phyloP scores from a whole-genome alignment of 1,140 invertebrate genomes.

The Drosophila ambigua region DNA sequence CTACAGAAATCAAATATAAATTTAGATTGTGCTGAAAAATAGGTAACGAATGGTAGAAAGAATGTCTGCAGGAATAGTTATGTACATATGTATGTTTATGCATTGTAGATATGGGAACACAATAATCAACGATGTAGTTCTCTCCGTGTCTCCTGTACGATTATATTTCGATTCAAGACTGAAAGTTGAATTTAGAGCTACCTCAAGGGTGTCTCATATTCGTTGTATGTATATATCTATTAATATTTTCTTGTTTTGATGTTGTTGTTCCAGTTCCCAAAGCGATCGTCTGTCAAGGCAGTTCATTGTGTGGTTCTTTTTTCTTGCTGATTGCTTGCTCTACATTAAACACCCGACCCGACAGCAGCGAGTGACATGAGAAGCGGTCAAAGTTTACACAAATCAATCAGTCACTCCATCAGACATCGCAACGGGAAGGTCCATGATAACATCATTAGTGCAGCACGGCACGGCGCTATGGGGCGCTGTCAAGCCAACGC shows the following conservation, averaged over 20 bases:
- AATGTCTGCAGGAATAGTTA: too few relatives aligned
- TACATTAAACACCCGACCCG: conserved; percentile 30
- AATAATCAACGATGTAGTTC: too few relatives aligned
- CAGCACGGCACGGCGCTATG: too few relatives aligned
- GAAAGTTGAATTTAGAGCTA: too few relatives aligned
- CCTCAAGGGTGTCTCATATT: background rate
- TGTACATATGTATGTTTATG: too few relatives aligned
- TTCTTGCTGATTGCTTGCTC: conserved; percentile 33
- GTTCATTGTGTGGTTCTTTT: conserved; percentile 28
- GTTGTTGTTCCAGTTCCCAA: conserved; percentile 38
- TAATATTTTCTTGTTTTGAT: conserved; percentile 3
- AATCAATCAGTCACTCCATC: conserved; percentile 65
- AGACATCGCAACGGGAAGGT: conserved; percentile 5
- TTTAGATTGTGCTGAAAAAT: too few relatives aligned
- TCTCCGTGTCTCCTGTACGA: too few relatives aligned
- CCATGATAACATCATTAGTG: conserved; percentile 62
- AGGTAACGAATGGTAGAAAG: too few relatives aligned
- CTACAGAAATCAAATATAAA: background rate
- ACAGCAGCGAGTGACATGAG: conserved; percentile 38
- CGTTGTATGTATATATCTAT: background rate
- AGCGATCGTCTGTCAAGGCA: conserved; percentile 15
- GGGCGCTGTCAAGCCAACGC: conserved; percentile 56
- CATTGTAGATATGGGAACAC: too few relatives aligned
- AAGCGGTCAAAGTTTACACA: conserved; percentile 72
- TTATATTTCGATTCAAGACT: too few relatives aligned